Base-by-base conservation (phyloP, 2,888 invertebrate species). In the Fragum sueziense region DNA sequence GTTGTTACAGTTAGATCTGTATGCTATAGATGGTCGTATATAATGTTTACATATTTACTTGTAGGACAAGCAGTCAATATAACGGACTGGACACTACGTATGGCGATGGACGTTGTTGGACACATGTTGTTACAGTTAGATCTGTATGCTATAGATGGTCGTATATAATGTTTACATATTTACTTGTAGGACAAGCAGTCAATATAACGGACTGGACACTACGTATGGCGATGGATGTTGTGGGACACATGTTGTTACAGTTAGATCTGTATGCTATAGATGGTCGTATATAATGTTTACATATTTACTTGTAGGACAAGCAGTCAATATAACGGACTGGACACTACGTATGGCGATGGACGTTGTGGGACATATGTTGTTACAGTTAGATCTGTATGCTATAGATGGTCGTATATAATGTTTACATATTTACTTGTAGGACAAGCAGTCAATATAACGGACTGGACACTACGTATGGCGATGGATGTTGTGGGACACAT, bases 401-500 rank as follows among this genome's bases (percentile, higher is more conserved):
- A 68, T 88, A 9, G 86, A 87, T n/a, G 86, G 87, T 3, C 62
- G n/a, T n/a, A n/a, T n/a, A n/a, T n/a, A 37, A 37, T 37, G 37
- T 47, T 3, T 47, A 3, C n/a, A 47, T 47, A 47, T 9, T 47
- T 47, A 20, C 3, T n/a, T 9, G 7, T n/a, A 83, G 82, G 82
- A 47, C 34, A 75, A 33, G 65, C 73, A n/a, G 75, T 87, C 0
- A 88, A 88, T 67, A 57, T 88, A 4, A 88, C 85, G 11, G 73
- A 86, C n/a, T 84, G 85, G 80, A 73, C 79, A 17, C 65, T 87
- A 25, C 79, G 86, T 25, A 69, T 87, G 52, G 87, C 87, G 0
- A 65, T 88, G 74, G 88, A 88, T 68, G 85, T 88, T 14, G 87
- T 88, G 14, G 88, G 88, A 2, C 87, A 86, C 59, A 86, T 88